These are phyloP conservation scores for Ranitomeya imitator DNA, from an alignment of 2,113 vertebrate species.

Conservation along the genomic window DNA sequence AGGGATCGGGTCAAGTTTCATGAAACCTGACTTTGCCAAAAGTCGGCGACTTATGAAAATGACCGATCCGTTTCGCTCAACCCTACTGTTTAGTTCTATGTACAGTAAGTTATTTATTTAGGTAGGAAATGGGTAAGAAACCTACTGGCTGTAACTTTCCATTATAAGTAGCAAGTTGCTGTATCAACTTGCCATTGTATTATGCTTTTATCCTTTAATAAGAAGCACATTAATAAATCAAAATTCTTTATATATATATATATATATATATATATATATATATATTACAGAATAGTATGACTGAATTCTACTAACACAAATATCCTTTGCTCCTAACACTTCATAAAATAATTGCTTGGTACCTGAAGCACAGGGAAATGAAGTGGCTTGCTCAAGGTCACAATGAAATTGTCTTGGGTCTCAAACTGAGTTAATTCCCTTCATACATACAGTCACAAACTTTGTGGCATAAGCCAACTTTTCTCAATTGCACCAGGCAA, in stretches of 20 bases:
- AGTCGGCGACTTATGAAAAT: too few relatives aligned
- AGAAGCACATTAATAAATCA: constrained; percentile 8
- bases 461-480: constrained; percentile 20
- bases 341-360: constrained; percentile 19
- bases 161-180: not conserved
- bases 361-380: constrained; percentile 11
- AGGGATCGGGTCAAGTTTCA: too few relatives aligned
- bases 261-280: not conserved
- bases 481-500: not conserved
- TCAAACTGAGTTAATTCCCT: constrained; percentile 48
- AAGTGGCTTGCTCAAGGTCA: constrained; percentile 44
- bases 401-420: constrained; percentile 37
- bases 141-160: not conserved
- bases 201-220: not conserved
- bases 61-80: too few relatives aligned
- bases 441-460: constrained; percentile 7
- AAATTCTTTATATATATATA: not conserved
- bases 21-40: too few relatives aligned
- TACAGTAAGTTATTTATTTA: not conserved
- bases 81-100: too few relatives aligned
- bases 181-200: not conserved
- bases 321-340: constrained; percentile 28
- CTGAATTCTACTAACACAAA: constrained; percentile 6
- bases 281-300: constrained; percentile 3
- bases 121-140: not conserved